Percentiles rank a stretch among this genome's conserved stretches.
These are phyloP conservation scores for Allobates femoralis DNA, from an alignment of 2,797 vertebrate genomes.

Conservation along the genomic window DNA sequence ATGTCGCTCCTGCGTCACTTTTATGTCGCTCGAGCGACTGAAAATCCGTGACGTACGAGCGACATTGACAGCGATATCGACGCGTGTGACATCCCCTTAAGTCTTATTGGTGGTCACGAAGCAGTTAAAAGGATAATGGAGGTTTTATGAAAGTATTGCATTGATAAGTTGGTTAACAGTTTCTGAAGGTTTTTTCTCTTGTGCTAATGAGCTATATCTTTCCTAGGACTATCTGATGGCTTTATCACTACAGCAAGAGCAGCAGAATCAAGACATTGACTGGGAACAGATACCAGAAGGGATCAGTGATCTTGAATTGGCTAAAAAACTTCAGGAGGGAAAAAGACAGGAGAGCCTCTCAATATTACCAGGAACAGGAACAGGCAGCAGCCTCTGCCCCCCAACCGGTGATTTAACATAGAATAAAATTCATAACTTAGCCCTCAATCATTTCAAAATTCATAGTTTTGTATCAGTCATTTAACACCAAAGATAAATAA, in stretches of 20 bases:
- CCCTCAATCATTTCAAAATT: no score
- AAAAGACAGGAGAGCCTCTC: conserved; percentile 93
- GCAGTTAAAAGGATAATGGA: neutral
- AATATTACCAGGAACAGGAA: conserved; percentile 98
- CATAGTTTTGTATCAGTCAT: neutral
- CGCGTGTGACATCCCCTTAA: no score
- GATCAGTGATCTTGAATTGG: conserved; percentile 94
- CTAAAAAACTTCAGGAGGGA: conserved; percentile 98
- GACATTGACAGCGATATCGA: no score
- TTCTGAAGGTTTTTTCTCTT: neutral
- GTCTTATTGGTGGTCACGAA: no score
- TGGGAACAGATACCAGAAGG: conserved; percentile 97
- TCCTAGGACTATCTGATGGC: conserved; percentile 97
- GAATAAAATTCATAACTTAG: no score
- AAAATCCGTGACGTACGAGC: no score
- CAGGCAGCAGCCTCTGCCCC: conserved; percentile 80
- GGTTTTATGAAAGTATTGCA: neutral
- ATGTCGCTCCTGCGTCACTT: no score
- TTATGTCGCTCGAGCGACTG: no score
- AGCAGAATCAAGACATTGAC: conserved; percentile 91
- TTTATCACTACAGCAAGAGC: conserved; percentile 97
- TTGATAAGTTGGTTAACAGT: neutral
- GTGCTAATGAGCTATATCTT: conserved; percentile 8
- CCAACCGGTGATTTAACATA: conserved; percentile 65
- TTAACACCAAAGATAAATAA: neutral